phyloP scores from a whole-genome alignment of 2,888 invertebrate species.

The Notodonta ziczac region DNA sequence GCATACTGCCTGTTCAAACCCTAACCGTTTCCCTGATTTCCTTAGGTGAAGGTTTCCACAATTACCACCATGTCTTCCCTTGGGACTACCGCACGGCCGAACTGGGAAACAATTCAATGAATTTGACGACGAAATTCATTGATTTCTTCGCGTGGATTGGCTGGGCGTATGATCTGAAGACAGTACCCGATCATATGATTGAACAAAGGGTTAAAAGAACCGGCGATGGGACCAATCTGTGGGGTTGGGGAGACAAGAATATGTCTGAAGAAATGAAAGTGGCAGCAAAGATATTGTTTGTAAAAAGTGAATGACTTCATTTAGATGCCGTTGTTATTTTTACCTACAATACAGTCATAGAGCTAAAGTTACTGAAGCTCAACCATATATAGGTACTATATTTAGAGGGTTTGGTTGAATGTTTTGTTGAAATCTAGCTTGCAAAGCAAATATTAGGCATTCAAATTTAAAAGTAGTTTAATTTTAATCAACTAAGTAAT shows the following conservation, averaged over 20 bases:
- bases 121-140: constrained; percentile 54
- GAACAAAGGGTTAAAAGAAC: constrained; percentile 42
- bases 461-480: background rate
- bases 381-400: no score
- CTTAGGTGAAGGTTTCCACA: constrained; percentile 63
- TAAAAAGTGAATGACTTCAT: background rate
- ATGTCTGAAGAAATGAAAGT: constrained; percentile 19
- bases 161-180: constrained; percentile 61
- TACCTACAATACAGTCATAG: no score
- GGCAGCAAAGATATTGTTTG: constrained; percentile 1
- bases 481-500: background rate
- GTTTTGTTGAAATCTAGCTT: no score
- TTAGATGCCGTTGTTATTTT: no score
- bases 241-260: constrained; percentile 38
- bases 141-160: constrained; percentile 59
- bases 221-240: constrained; percentile 54
- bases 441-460: background rate
- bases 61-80: constrained; percentile 60
- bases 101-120: constrained; percentile 55
- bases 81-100: constrained; percentile 64
- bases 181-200: constrained; percentile 43
- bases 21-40: constrained; percentile 34
- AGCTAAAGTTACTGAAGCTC: no score
- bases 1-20: constrained; percentile 49
- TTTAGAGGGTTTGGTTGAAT: no score